Evolutionary conservation across 1,140 invertebrate genomes (phyloP).

Genomic region (Campoletis sonorensis): DNA sequence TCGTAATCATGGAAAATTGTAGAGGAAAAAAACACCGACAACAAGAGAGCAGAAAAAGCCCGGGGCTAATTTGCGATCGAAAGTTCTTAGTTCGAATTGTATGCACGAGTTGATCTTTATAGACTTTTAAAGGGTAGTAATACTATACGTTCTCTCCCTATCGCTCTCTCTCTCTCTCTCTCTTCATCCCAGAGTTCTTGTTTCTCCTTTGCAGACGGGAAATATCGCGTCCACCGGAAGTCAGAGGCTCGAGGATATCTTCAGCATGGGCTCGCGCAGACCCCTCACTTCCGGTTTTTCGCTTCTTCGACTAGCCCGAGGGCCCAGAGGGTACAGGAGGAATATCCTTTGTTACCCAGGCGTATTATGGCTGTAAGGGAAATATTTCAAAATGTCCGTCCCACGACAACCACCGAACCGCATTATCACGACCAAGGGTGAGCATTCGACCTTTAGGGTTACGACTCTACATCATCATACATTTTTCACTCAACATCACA

Average conservation of each 20-base stretch:
- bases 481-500: neutral
- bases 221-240: slow-evolving; percentile 47
- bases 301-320: slow-evolving; percentile 13
- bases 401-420: neutral
- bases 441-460: slow-evolving; percentile 16
- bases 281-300: slow-evolving; percentile 46
- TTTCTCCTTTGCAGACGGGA: neutral
- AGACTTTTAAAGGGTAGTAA: slow-evolving; percentile 18
- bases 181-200: neutral
- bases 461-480: neutral
- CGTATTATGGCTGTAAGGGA: slow-evolving; percentile 29
- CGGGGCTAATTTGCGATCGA: slow-evolving; percentile 49
- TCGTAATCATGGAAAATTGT: slow-evolving; percentile 17
- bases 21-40: slow-evolving; percentile 31
- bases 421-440: slow-evolving; percentile 17
- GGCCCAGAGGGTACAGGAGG: neutral
- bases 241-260: slow-evolving; percentile 44
- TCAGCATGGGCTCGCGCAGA: slow-evolving; percentile 15
- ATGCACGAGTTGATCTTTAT: slow-evolving; percentile 47
- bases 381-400: slow-evolving; percentile 18
- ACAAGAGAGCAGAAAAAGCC: slow-evolving; percentile 36
- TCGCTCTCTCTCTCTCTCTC: neutral
- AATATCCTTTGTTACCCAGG: slow-evolving; percentile 38
- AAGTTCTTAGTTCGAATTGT: slow-evolving; percentile 52
- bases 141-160: neutral